phyloP scores from a whole-genome alignment of 2,113 vertebrate genomes.

The Pagrus major region DNA sequence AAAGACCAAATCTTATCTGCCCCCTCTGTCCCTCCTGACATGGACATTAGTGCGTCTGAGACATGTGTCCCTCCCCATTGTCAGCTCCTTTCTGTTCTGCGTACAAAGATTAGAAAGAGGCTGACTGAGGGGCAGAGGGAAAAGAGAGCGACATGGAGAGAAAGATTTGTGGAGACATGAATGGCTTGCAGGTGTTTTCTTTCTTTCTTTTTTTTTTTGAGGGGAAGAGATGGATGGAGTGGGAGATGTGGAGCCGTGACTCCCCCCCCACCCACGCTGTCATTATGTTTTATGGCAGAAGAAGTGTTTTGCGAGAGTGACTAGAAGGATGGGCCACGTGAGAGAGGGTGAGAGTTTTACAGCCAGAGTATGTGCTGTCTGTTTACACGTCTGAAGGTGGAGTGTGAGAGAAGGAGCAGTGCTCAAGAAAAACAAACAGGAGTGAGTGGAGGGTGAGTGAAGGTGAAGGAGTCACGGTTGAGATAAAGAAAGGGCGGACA shows the following conservation, averaged over 20 bases:
- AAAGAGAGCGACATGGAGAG: constrained; percentile 23
- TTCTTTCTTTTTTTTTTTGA: constrained; percentile 15
- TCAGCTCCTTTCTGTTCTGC: constrained; percentile 49
- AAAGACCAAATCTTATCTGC: constrained; percentile 52
- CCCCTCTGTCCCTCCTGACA: constrained; percentile 51
- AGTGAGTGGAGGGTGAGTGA: constrained; percentile 38
- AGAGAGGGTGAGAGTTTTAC: constrained; percentile 49
- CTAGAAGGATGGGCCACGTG: constrained; percentile 28
- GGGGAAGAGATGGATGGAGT: constrained; percentile 37
- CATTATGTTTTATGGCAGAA: constrained; percentile 71
- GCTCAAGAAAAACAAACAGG: constrained; percentile 55
- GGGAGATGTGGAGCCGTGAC: constrained; percentile 39
- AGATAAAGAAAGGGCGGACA: constrained; percentile 37
- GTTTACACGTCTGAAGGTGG: constrained; percentile 35
- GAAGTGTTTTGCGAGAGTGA: constrained; percentile 53
- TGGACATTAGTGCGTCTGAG: constrained; percentile 55
- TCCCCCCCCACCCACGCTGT: constrained; percentile 44
- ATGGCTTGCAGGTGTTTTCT: constrained; percentile 77
- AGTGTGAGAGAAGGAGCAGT: constrained; percentile 14
- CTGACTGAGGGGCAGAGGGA: constrained; percentile 46
- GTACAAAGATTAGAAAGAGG: constrained; percentile 54
- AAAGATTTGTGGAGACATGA: constrained; percentile 73
- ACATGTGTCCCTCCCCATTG: constrained; percentile 36
- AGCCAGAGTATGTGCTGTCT: constrained; percentile 31
- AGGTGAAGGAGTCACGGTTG: constrained; percentile 40